Evolutionary conservation across 2,113 vertebrate species (phyloP), one percentile per base, ranked within the genome.

Genomic region (Mastomys natalensis): DNA sequence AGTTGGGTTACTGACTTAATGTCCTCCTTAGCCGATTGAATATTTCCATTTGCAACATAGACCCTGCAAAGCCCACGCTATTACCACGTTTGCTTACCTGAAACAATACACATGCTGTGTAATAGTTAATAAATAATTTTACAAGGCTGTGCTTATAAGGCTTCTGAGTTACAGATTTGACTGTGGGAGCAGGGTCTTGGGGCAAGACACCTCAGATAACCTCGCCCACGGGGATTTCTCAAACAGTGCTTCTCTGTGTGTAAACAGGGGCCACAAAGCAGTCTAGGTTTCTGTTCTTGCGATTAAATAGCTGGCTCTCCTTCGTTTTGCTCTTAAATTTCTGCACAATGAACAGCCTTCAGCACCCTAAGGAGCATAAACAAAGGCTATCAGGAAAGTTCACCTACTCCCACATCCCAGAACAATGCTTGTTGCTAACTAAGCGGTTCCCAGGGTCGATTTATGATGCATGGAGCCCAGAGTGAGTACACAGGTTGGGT

Each of bases 81-180:
- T 97, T 98, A 97, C 96, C 94, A 98, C 96, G 97, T 97, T 97
- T 97, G 97, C 96, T 98, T 98, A 95, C 93, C 91, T 90, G 96
- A 98, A 98, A 98, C 97, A 98, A 95, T 74, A 88, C 95, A 98
- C 94, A 97, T 97, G 97, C 95, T 0, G 13, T 97, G 93, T 97
- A 98, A 98, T 66, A 4, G 91, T 98, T 98, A 98, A 97, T 97
- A 10, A 11, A 95, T 98, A 98, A 98, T 98, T 98, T 97, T 96
- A 98, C 96, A 98, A 98, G 97, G 88, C 66, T 82, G 43, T 94
- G 43, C 97, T 98, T 96, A 91, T 64, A 97, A 98, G 96, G 92
- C n/a, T 97, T 97, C 84, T 97, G 95, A 96, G 90, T 90, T 87
- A 96, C 97, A 91, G 81, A 94, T 89, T 90, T 97, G 95, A 96